A percentile compares a stretch with the other conserved stretches of the same genome.
Conservation (phyloP, 2,888 invertebrate genomes). For the Elgonia sp. region DNA sequence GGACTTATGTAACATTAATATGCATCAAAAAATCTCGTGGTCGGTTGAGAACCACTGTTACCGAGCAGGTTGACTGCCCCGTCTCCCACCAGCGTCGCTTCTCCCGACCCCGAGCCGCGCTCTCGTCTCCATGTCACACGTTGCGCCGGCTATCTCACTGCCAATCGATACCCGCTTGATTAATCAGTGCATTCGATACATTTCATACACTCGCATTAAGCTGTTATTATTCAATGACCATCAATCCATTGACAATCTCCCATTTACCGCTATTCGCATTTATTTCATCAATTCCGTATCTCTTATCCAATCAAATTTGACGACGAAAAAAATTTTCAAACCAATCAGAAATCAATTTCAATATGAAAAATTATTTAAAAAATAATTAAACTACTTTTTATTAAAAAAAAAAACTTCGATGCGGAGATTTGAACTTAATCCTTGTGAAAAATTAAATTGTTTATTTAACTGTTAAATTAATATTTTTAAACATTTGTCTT, state of each 20-base stretch:
- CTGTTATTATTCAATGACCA: conserved; percentile 74
- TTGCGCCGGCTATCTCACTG: conserved; percentile 80
- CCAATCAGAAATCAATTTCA: not conserved
- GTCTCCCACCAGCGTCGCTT: conserved; percentile 75
- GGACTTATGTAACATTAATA: conserved; percentile 78
- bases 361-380: not conserved
- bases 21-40: conserved; percentile 71
- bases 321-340: not conserved
- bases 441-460: no score
- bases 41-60: conserved; percentile 83
- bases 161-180: conserved; percentile 85
- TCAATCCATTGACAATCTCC: conserved; percentile 68
- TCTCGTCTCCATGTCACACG: conserved; percentile 83
- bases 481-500: no score
- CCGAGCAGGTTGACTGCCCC: conserved; percentile 85
- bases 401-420: no score
- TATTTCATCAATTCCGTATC: conserved; percentile 42
- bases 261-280: conserved; percentile 56
- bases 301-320: conserved; percentile 37
- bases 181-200: conserved; percentile 82
- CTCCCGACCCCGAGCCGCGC: conserved; percentile 74
- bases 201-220: conserved; percentile 75
- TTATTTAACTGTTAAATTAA: no score
- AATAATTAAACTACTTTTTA: not conserved
- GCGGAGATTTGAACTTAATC: no score